Evolutionary conservation across 2,113 vertebrate species (phyloP).

Genomic region (Perca schrenkii): DNA sequence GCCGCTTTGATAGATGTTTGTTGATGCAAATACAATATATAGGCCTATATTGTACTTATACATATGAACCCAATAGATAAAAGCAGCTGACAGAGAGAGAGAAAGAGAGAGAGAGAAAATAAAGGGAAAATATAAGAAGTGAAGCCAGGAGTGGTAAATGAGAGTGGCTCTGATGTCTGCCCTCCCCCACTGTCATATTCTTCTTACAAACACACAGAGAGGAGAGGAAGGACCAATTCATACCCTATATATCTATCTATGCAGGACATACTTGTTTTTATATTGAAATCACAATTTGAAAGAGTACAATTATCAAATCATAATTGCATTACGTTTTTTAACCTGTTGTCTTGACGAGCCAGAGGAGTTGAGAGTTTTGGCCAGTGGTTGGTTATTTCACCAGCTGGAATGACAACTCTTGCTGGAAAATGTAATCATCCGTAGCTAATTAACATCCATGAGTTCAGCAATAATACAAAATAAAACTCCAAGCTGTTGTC

Average conservation of each 20-base stretch:
- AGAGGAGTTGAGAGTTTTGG: neutral
- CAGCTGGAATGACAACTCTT: neutral
- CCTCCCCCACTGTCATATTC: neutral
- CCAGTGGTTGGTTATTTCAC: neutral
- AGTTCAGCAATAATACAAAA: neutral
- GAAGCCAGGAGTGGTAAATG: slow-evolving; percentile 4
- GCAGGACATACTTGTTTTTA: neutral
- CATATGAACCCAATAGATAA: neutral
- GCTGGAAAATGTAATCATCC: slow-evolving; percentile 11
- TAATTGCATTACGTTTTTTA: neutral
- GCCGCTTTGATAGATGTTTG: slow-evolving; percentile 15
- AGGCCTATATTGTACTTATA: neutral
- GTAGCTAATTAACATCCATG: neutral
- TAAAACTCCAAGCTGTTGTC: slow-evolving; percentile 2
- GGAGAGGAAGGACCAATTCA: neutral
- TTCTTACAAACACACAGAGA: neutral
- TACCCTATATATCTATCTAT: no score
- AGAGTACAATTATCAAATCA: neutral
- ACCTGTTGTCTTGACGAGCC: neutral
- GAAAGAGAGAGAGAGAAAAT: neutral
- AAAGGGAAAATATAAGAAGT: neutral
- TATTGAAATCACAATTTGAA: neutral
- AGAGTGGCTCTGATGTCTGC: slow-evolving; percentile 3
- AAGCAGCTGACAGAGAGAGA: neutral
- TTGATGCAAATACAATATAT: slow-evolving; percentile 9